These are phyloP conservation scores for Rissa tridactyla DNA, from an alignment of 2,113 vertebrate genomes.

Conservation along the genomic window DNA sequence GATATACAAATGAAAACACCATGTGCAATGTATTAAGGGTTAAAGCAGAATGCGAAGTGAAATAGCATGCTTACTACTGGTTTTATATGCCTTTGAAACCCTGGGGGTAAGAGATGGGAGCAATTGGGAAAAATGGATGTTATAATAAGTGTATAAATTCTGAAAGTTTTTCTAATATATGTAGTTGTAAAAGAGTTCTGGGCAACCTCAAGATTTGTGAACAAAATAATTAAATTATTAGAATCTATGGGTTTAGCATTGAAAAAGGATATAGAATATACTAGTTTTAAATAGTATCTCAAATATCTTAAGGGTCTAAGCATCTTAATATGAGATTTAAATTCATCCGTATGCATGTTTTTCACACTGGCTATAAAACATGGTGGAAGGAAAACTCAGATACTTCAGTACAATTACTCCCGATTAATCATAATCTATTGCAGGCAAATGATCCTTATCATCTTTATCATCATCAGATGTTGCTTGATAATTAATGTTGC, in stretches of 20 bases:
- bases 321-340: background rate
- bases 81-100: background rate
- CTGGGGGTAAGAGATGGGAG: background rate
- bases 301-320: background rate
- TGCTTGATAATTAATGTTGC: background rate
- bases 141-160: background rate
- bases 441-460: background rate
- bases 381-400: background rate
- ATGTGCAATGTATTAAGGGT: background rate
- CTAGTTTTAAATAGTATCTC: background rate
- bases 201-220: background rate
- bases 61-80: background rate
- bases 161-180: background rate
- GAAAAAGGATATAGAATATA: background rate
- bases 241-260: background rate
- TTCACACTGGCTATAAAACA: background rate
- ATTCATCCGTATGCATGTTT: background rate
- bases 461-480: background rate
- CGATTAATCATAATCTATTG: background rate
- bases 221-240: background rate
- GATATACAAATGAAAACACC: background rate
- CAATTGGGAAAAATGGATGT: accelerated
- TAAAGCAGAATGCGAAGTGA: background rate
- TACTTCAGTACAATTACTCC: background rate
- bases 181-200: background rate